A percentile compares a stretch with the other conserved stretches of the same genome.
phyloP scores from a whole-genome alignment of 2,888 invertebrate genomes.

The Macaria notata region DNA sequence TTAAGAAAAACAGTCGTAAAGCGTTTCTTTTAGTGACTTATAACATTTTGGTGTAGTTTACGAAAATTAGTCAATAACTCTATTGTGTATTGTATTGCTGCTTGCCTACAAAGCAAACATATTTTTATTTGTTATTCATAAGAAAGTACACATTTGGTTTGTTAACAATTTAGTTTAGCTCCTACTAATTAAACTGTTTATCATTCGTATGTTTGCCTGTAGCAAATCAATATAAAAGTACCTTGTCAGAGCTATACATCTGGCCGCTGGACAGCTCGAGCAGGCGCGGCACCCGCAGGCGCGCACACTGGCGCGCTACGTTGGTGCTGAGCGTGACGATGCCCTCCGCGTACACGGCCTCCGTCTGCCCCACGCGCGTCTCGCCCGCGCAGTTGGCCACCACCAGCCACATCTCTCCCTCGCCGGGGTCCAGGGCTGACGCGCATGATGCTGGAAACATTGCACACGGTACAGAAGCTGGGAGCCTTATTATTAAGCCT shows the following conservation, averaged over 20 bases:
- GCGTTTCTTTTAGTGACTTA: too few species aligned
- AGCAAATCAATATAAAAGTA: slow-evolving; percentile 40
- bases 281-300: slow-evolving; percentile 85
- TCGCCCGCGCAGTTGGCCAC: slow-evolving; percentile 96
- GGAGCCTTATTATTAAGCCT: too few species aligned
- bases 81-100: too few species aligned
- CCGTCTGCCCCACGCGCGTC: slow-evolving; percentile 93
- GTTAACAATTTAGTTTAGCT: too few species aligned
- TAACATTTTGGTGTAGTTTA: too few species aligned
- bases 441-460: slow-evolving; percentile 88
- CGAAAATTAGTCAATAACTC: too few species aligned
- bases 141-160: too few species aligned
- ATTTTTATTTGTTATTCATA: too few species aligned
- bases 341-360: slow-evolving; percentile 95
- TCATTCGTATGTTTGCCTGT: too few species aligned
- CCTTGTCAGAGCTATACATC: slow-evolving; percentile 91
- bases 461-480: neutral
- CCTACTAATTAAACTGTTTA: too few species aligned
- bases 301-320: slow-evolving; percentile 90
- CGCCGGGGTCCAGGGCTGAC: slow-evolving; percentile 85
- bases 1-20: too few species aligned
- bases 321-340: slow-evolving; percentile 91
- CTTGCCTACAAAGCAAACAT: too few species aligned
- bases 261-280: slow-evolving; percentile 94
- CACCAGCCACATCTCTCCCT: slow-evolving; percentile 85